Percentiles rank a stretch among this genome's conserved stretches.
Evolutionary conservation across 2,888 invertebrate genomes (phyloP).

Genomic region (Yponomeuta malinellus): DNA sequence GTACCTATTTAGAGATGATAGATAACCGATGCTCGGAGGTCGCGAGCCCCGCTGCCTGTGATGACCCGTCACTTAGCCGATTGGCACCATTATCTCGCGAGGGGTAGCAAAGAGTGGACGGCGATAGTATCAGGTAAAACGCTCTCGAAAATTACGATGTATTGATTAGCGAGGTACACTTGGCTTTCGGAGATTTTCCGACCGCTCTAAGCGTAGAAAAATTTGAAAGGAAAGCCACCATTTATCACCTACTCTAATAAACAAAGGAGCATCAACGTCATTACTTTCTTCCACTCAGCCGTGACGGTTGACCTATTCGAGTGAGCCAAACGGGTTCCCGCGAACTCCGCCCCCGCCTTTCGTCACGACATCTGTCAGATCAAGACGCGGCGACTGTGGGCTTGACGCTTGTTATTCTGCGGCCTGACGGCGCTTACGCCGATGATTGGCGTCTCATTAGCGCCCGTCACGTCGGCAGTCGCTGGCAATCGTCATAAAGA

Average conservation of each 20-base stretch:
- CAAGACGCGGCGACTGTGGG: conserved; percentile 49
- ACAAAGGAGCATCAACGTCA: too few relatives aligned
- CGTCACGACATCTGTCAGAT: conserved; percentile 53
- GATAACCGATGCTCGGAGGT: background rate
- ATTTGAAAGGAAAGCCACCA: too few relatives aligned
- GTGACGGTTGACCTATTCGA: background rate
- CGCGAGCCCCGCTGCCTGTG: background rate
- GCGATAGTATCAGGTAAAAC: background rate
- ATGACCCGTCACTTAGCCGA: background rate
- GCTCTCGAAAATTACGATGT: background rate
- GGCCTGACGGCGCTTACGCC: background rate
- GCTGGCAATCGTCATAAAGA: too few relatives aligned
- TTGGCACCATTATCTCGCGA: background rate
- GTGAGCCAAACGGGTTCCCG: background rate
- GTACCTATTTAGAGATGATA: background rate
- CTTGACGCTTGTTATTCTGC: background rate
- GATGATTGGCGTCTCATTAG: background rate
- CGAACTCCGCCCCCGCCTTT: background rate
- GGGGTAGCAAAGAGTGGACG: background rate
- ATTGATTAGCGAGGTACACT: too few relatives aligned
- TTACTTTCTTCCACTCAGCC: too few relatives aligned
- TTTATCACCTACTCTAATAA: too few relatives aligned
- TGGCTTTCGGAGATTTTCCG: too few relatives aligned
- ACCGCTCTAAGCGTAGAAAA: too few relatives aligned
- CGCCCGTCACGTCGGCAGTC: background rate